Evolutionary conservation across 2,888 invertebrate species (phyloP), one percentile per base, ranked within the genome.

Genomic region (Clivina fossor): DNA sequence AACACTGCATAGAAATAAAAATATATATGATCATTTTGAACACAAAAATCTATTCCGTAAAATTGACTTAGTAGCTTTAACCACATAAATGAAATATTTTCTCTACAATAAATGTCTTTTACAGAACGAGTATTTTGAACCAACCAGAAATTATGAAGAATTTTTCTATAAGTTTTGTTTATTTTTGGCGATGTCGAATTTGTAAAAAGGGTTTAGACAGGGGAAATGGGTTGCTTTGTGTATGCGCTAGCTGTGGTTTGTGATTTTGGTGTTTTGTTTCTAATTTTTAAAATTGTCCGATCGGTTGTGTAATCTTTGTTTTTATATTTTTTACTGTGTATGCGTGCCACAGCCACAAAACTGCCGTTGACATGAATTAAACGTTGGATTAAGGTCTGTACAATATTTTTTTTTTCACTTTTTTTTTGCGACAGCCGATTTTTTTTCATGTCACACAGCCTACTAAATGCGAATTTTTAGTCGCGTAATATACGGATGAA

Each of bases 371-470:
- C 46, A 47, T 47, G 46, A 47, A 47, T 47, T 47, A 20, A 47
- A 47, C 32, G 32, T 32, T 47, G 46, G 46, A 47, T 47, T 47
- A 47, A 47, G 46, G 30, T n/a, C 30, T n/a, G 44, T 44, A 28
- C 30, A 44, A 44, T 44, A 30, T n/a, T 33, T 47, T 33, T 7
- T 33, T 11, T 47, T 47, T 47, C 33, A n/a, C 9, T 24, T 24
- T 24, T 24, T 24, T 47, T 47, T 33, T 33, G 33, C 9, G 2
- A 19, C n/a, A 20, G 33, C 33, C 41, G 28, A 44, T 28, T 44
- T 30, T 30, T 13, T 44, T 41, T 28, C 28, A 30, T 41, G 44
- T 28, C 11, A 16, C n/a, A n/a, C 15, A 3, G 16, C 15, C 4
- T 15, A 37, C 37, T 15, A 43, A 33, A 33, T 9, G 46, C 11